Evolutionary conservation across 2,888 invertebrate species (phyloP).

Genomic region (Drosophila mercatorum): DNA sequence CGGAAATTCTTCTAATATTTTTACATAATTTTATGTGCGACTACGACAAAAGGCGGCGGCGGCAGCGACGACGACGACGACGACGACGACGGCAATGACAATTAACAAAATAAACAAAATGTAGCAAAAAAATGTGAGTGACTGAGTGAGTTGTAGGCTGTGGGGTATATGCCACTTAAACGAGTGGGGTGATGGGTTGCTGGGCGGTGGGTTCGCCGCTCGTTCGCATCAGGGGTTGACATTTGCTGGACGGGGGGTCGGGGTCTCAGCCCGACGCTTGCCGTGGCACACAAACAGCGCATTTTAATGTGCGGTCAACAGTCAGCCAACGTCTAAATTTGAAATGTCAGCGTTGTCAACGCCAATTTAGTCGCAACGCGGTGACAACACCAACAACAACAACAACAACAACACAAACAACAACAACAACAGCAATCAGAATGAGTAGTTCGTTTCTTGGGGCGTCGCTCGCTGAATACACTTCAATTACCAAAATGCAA

Average conservation of each 20-base stretch:
- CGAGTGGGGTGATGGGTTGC: neutral
- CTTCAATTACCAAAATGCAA: conserved; percentile 3
- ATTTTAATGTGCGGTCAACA: conserved; percentile 76
- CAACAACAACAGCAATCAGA: conserved; percentile 21
- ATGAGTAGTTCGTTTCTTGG: neutral
- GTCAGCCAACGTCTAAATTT: conserved; percentile 75
- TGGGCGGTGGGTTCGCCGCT: neutral
- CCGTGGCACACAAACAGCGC: conserved; percentile 72
- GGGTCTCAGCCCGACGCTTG: conserved; percentile 42
- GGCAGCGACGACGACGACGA: conserved; percentile 47
- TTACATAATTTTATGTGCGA: conserved; percentile 63
- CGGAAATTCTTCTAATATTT: conserved; percentile 64
- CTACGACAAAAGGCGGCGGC: conserved; percentile 4
- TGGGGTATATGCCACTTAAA: conserved; percentile 20
- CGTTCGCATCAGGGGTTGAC: conserved; percentile 16
- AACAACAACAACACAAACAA: conserved; percentile 19
- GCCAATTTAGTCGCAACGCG: conserved; percentile 53
- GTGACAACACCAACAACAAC: conserved; percentile 37
- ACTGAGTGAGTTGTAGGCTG: conserved; percentile 33
- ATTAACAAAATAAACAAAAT: conserved; percentile 61
- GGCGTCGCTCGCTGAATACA: conserved; percentile 8
- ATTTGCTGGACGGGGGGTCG: conserved; percentile 21
- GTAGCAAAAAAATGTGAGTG: conserved; percentile 41
- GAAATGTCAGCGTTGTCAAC: conserved; percentile 77
- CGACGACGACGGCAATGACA: conserved; percentile 52